Conservation (phyloP, 2,113 vertebrate species). For the Vulpes ferrilata region DNA sequence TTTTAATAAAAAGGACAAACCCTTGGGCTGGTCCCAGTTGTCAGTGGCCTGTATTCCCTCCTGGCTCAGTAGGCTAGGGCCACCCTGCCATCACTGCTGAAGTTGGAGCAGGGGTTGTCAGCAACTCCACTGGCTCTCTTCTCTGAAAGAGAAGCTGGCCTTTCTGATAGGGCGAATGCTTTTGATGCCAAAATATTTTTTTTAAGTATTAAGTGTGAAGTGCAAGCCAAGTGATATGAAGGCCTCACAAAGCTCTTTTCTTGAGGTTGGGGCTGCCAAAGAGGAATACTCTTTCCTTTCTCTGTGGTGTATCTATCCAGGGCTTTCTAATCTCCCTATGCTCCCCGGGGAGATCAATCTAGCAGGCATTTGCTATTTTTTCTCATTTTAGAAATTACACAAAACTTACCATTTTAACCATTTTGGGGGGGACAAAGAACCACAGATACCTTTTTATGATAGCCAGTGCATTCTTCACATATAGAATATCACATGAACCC, state of each 20-base stretch:
- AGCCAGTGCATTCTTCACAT: not conserved
- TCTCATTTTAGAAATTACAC: slow-evolving; percentile 5
- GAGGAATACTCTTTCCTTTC: not conserved
- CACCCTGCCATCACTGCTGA: not conserved
- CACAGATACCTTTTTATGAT: slow-evolving; percentile 18
- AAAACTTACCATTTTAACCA: not conserved
- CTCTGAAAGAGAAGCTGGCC: not conserved
- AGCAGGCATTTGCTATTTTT: not conserved
- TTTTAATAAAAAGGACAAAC: not conserved
- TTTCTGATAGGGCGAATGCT: not conserved
- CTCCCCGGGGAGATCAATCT: not conserved
- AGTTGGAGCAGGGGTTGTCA: not conserved
- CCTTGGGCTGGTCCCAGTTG: not conserved
- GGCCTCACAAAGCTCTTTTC: not conserved
- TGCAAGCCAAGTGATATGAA: slow-evolving; percentile 4
- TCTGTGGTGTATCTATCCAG: not conserved
- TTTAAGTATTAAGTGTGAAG: not conserved
- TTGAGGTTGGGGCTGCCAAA: not conserved
- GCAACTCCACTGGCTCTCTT: not conserved
- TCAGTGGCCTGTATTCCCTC: not conserved
- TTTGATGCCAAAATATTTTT: not conserved
- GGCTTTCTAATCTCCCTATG: not conserved
- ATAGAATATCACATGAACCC: slow-evolving; percentile 40
- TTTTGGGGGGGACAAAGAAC: not conserved
- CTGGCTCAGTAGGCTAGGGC: not conserved